Percentiles rank a stretch among this genome's conserved stretches.
These are phyloP conservation scores for Netelia melanura DNA, from an alignment of 2,888 invertebrate species.

Conservation along the genomic window DNA sequence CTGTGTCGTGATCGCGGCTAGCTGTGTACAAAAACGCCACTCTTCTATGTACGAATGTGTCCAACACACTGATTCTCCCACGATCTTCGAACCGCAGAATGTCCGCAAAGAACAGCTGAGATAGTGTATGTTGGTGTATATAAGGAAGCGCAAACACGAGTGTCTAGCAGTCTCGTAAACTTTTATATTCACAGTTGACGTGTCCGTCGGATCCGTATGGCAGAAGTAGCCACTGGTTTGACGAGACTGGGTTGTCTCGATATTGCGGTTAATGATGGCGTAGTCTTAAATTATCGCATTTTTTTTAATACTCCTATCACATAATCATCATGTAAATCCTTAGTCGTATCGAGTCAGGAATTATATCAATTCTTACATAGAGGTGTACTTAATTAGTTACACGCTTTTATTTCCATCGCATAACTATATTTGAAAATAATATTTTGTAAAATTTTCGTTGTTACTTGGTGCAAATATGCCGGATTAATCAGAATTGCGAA, in stretches of 20 bases:
- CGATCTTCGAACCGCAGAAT: no score
- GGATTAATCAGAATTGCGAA: no score
- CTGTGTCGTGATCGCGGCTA: conserved; percentile 43
- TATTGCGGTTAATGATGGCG: conserved; percentile 4
- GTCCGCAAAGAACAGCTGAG: no score
- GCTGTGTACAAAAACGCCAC: conserved; percentile 7
- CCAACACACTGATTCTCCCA: conserved; percentile 18
- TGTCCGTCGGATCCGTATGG: not conserved
- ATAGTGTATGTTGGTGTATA: not conserved
- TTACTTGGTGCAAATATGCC: no score
- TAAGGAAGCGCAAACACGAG: no score
- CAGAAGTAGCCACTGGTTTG: conserved; percentile 4
- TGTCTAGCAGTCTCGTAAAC: no score
- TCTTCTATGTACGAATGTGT: conserved; percentile 30
- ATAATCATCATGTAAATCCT: conserved; percentile 7
- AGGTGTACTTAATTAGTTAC: no score
- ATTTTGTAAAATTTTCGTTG: no score
- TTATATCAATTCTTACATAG: not conserved
- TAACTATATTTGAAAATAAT: no score
- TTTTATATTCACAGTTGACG: no score
- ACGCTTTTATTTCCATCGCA: no score
- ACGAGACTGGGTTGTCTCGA: conserved; percentile 17
- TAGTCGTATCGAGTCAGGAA: not conserved
- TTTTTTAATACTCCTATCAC: not conserved
- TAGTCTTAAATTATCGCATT: not conserved